phyloP scores from a whole-genome alignment of 1,140 invertebrate species.

The Tetramorium alpestre region DNA sequence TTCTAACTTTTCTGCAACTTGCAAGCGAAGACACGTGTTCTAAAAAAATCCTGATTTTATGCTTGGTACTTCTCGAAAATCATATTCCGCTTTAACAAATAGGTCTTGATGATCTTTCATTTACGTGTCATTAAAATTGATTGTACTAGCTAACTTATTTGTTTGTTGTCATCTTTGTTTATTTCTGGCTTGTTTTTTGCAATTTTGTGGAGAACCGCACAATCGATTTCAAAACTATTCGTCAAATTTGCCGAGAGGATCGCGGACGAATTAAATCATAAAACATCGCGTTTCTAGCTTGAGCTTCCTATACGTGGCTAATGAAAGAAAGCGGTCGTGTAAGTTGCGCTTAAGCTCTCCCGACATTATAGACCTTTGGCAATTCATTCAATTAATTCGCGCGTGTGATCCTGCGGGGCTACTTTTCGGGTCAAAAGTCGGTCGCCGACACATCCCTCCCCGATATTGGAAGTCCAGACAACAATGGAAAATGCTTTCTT shows the following conservation, averaged over 20 bases:
- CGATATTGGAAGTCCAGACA: constrained; percentile 32
- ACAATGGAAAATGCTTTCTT: constrained; percentile 43
- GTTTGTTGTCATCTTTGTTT: background rate
- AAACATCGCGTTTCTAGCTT: background rate
- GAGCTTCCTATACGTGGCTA: background rate
- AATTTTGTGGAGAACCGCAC: background rate
- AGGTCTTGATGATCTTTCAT: background rate
- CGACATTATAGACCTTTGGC: background rate
- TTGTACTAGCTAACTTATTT: background rate
- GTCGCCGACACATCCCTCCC: constrained; percentile 2
- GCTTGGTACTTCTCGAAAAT: background rate
- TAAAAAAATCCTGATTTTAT: background rate
- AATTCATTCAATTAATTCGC: constrained; percentile 38
- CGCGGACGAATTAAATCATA: constrained; percentile 1
- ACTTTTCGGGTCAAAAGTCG: constrained; percentile 24
- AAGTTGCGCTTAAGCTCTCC: constrained; percentile 12
- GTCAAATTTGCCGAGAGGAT: background rate
- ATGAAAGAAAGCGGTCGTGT: background rate
- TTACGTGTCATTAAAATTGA: background rate
- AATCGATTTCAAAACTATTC: background rate
- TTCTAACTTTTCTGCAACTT: background rate
- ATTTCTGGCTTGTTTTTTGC: background rate
- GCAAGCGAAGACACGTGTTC: background rate
- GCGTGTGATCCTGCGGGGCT: constrained; percentile 22
- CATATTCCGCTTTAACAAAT: background rate